Percentiles rank a stretch among this genome's conserved stretches.
Conservation (phyloP, 2,888 invertebrate genomes). For the Mechanitis messenoides region DNA sequence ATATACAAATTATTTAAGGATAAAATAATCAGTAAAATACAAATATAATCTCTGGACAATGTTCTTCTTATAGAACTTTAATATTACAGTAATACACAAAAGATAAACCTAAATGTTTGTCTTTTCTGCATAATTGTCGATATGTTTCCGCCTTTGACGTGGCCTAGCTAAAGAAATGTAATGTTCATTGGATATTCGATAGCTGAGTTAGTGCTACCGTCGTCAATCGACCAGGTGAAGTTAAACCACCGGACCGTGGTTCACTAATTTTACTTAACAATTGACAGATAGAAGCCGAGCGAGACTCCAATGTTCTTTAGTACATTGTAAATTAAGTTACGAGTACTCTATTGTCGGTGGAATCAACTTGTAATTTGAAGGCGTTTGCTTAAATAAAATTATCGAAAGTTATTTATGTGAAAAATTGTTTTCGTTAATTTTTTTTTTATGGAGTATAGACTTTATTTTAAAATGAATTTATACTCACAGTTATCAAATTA, state of each 20-base stretch:
- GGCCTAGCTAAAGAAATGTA: slow-evolving; percentile 29
- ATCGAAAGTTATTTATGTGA: not conserved
- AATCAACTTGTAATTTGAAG: not conserved
- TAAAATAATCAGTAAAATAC: too few species aligned
- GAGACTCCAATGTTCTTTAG: not conserved
- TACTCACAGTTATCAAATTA: not conserved
- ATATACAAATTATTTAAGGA: too few species aligned
- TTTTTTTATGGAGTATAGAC: too few species aligned
- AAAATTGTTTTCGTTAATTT: not conserved
- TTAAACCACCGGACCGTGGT: slow-evolving; percentile 10
- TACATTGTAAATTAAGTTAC: not conserved
- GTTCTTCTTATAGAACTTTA: too few species aligned
- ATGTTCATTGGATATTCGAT: slow-evolving; percentile 28
- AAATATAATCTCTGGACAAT: too few species aligned
- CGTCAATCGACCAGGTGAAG: slow-evolving; percentile 28
- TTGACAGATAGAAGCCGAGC: slow-evolving; percentile 6
- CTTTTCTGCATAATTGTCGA: not conserved
- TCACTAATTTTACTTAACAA: slow-evolving; percentile 26
- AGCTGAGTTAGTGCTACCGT: slow-evolving; percentile 31
- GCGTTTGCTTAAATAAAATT: not conserved
- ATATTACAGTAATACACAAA: too few species aligned
- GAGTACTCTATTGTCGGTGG: not conserved
- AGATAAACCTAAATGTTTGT: not conserved
- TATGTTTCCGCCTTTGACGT: slow-evolving; percentile 24
- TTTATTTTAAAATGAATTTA: not conserved